Conservation (phyloP, 2,888 invertebrate genomes). For the Caenorhabditis sinica region DNA sequence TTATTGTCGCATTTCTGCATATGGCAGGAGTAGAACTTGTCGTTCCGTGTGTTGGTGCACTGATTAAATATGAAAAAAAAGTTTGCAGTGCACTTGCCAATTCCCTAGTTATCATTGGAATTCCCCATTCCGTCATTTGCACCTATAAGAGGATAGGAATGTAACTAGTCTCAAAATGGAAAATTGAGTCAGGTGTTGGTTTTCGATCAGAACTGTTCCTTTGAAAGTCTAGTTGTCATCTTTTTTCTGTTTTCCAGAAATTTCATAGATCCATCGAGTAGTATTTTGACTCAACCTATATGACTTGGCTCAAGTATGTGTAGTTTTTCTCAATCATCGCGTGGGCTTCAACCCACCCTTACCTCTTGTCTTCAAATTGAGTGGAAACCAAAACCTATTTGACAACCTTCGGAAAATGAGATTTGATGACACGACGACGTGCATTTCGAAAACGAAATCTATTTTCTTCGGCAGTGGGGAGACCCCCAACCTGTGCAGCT, state of each 20-base stretch:
- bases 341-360: constrained; percentile 27
- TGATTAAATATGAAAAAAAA: constrained; percentile 27
- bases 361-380: constrained; percentile 46
- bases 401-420: constrained; percentile 31
- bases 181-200: background rate
- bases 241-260: background rate
- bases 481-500: constrained; percentile 41
- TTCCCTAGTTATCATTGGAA: constrained; percentile 8
- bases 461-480: background rate
- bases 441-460: constrained; percentile 8
- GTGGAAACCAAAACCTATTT: constrained; percentile 48
- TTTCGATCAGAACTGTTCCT: constrained; percentile 9
- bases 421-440: constrained; percentile 52
- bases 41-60: constrained; percentile 23
- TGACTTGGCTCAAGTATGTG: constrained; percentile 47
- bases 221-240: background rate
- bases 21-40: constrained; percentile 35
- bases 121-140: background rate
- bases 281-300: constrained; percentile 38
- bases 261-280: constrained; percentile 9
- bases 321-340: constrained; percentile 33
- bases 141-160: background rate
- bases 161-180: too few relatives aligned
- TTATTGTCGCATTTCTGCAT: background rate
- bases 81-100: constrained; percentile 26